Base-by-base conservation (phyloP, 2,888 invertebrate genomes). In the Augochlorella aurata region DNA sequence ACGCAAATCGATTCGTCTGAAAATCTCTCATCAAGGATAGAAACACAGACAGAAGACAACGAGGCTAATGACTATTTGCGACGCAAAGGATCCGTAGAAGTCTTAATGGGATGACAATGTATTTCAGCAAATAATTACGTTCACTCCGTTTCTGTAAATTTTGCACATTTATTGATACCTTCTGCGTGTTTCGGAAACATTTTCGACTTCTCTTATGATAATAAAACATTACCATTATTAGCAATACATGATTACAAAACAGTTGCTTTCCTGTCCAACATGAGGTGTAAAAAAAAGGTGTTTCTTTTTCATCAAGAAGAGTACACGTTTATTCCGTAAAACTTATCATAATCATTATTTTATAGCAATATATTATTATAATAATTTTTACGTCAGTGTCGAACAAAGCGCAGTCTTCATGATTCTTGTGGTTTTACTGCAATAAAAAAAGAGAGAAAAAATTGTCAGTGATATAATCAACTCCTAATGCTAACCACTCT, bases 361-460 rank as follows among this genome's bases (percentile, higher is more conserved):
- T 50, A 21, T 14, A 29, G 65, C 77, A 78, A 72, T 86, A 89
- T 89, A 89, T 90, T 85, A 85, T 90, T 91, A 92, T 90, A 91
- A 92, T 91, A 92, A 91, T 74, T 88, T 90, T 92, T 89, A 92
- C 89, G 89, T 80, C 77, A 79, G 82, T 86, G 89, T 81, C 81
- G 88, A 88, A 89, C 83, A 90, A 89, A 89, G 85, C 78, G 89
- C 86, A 85, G 89, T 83, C 92, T 90, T 90, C 91, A 83, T 90
- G 84, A 88, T 86, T 85, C 86, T 89, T 82, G 85, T 83, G 83
- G 83, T 81, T 87, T 93, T 92, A 93, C 93, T 93, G 93, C 65
- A 93, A 93, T 88, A 88, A 74, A 90, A 88, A 89, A 91, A 86
- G 82, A 73, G 16, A 63, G 47, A 24, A 45, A 52, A 54, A 58